Conservation (phyloP, 2,888 invertebrate genomes). For the Petrolisthes cinctipes region DNA sequence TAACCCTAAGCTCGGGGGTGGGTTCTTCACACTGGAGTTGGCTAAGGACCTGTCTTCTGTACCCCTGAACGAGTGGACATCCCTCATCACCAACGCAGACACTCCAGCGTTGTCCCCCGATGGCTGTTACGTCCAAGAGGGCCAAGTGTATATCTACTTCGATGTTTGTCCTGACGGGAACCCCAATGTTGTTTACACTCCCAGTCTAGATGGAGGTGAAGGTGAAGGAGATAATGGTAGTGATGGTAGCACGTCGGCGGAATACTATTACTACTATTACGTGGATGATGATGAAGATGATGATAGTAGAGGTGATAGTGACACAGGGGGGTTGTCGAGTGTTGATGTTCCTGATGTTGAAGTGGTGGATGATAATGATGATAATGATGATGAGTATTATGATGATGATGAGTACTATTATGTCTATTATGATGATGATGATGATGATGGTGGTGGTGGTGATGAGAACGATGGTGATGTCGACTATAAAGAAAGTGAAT, state of each 20-base stretch:
- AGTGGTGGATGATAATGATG: neutral
- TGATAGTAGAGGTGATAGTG: neutral
- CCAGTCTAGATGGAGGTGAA: conserved; percentile 1
- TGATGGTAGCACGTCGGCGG: conserved; percentile 1
- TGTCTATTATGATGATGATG: neutral
- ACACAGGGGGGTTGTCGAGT: neutral
- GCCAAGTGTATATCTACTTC: conserved; percentile 28
- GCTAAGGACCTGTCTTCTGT: neutral
- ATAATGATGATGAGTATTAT: neutral
- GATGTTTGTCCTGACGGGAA: conserved; percentile 27
- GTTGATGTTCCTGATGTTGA: neutral
- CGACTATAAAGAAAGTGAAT: neutral
- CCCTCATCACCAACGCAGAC: conserved; percentile 17
- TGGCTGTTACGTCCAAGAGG: conserved; percentile 51
- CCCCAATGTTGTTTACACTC: neutral
- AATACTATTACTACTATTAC: conserved; percentile 27
- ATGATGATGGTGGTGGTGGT: neutral
- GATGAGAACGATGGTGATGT: neutral
- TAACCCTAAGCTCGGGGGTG: conserved; percentile 35
- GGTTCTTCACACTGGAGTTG: conserved; percentile 46
- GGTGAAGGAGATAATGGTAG: neutral
- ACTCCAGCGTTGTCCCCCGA: neutral
- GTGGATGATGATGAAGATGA: neutral
- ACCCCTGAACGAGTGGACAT: conserved; percentile 19
- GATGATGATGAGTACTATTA: conserved; percentile 16